Conservation (phyloP, 1,140 invertebrate species). For the Dryas iulia region DNA sequence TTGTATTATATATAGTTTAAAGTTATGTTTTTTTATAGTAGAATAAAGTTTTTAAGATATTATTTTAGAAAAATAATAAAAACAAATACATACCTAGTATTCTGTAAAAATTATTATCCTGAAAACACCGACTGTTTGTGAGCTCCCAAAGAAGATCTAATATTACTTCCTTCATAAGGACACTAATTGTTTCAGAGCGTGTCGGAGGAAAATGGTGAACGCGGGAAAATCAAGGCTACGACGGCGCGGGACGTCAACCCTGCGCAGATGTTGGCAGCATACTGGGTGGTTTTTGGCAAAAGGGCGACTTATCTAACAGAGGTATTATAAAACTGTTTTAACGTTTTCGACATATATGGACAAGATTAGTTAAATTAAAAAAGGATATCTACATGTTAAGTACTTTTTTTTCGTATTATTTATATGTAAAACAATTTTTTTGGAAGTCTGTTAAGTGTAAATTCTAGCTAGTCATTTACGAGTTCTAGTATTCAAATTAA, state of each 20-base stretch:
- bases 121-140: constrained; percentile 44
- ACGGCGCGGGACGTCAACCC: constrained; percentile 42
- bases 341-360: not conserved
- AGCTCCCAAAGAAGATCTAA: constrained; percentile 44
- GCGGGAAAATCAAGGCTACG: constrained; percentile 37
- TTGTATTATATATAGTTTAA: too few relatives aligned
- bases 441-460: not conserved
- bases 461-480: not conserved
- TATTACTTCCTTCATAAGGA: constrained; percentile 67
- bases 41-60: not conserved
- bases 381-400: not conserved
- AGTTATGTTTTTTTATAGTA: too few relatives aligned
- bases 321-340: not conserved
- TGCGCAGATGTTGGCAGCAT: constrained; percentile 49
- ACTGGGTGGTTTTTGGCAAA: constrained; percentile 65
- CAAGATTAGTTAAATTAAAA: not conserved
- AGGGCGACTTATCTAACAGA: constrained; percentile 34
- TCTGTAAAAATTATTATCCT: constrained; percentile 69
- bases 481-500: too few relatives aligned
- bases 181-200: constrained; percentile 44
- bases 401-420: not conserved
- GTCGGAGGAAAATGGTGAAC: constrained; percentile 41
- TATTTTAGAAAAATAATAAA: constrained; percentile 18
- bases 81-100: constrained; percentile 57
- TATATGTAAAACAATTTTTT: not conserved